These are phyloP conservation scores for Junonia oenone DNA, from an alignment of 2,888 invertebrate genomes.

Conservation along the genomic window DNA sequence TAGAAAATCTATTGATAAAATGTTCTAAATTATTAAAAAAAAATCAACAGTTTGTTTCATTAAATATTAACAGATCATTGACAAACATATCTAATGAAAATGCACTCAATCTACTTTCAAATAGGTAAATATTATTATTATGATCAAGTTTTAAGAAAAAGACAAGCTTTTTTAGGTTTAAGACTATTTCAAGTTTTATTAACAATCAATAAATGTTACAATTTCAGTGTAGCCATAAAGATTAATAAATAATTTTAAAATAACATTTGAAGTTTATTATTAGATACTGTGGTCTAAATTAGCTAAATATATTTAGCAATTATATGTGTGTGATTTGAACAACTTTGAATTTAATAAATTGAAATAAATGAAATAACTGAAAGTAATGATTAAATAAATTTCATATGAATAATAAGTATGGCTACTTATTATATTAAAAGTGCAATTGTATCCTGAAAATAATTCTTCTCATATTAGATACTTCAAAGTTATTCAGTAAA, in stretches of 20 bases:
- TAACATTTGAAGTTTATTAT: background rate
- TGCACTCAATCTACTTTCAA: background rate
- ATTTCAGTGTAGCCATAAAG: background rate
- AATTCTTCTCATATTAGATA: background rate
- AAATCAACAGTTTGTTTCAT: conserved; percentile 16
- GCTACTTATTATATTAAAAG: no score
- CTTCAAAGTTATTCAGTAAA: background rate
- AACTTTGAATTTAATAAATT: background rate
- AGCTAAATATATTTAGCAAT: background rate
- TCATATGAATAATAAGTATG: background rate
- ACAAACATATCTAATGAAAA: background rate
- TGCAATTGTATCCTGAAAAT: background rate
- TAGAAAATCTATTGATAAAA: conserved; percentile 17
- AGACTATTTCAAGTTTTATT: background rate
- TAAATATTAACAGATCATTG: conserved; percentile 10
- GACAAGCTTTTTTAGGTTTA: background rate
- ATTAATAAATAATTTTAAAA: background rate
- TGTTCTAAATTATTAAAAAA: conserved; percentile 5
- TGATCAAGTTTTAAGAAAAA: background rate
- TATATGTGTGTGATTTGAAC: background rate
- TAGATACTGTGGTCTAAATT: background rate
- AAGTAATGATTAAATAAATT: background rate
- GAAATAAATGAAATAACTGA: background rate
- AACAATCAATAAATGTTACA: background rate
- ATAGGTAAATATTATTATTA: background rate